Conservation (phyloP, 2,113 vertebrate species). For the Jaculus jaculus region DNA sequence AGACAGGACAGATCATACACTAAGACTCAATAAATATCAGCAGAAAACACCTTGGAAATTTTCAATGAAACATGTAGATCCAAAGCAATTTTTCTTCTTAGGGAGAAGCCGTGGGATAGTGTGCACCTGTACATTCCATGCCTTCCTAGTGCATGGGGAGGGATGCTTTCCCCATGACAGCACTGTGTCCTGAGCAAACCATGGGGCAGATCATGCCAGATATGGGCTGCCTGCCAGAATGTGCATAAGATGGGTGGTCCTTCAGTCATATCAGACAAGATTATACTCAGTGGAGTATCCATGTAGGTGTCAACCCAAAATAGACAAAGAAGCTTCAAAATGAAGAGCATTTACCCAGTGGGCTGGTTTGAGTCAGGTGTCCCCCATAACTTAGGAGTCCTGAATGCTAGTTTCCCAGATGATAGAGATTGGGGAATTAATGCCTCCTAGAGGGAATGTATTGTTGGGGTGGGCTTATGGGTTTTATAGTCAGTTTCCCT, state of each 20-base stretch:
- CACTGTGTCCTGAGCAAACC: not conserved
- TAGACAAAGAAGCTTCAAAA: not conserved
- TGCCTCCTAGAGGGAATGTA: no score
- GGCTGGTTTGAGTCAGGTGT: no score
- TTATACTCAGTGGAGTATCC: not conserved
- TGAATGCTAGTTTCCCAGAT: no score
- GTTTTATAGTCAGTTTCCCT: no score
- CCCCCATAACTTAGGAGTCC: no score
- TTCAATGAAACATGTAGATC: not conserved
- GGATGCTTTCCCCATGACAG: no score
- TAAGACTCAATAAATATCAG: not conserved
- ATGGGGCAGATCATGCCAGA: no score
- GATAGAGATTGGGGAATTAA: no score
- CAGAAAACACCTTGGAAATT: not conserved
- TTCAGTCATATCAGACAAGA: not conserved
- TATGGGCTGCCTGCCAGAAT: not conserved
- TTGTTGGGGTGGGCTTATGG: no score
- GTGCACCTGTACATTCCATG: not conserved
- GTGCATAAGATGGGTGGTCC: no score
- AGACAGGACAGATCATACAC: not conserved
- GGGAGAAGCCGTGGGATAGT: not conserved
- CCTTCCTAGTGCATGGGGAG: not conserved
- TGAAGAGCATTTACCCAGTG: not conserved
- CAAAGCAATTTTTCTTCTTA: not conserved
- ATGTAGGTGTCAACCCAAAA: not conserved